Evolutionary conservation across 1,140 invertebrate genomes (phyloP).

Genomic region (Zophobas morio): DNA sequence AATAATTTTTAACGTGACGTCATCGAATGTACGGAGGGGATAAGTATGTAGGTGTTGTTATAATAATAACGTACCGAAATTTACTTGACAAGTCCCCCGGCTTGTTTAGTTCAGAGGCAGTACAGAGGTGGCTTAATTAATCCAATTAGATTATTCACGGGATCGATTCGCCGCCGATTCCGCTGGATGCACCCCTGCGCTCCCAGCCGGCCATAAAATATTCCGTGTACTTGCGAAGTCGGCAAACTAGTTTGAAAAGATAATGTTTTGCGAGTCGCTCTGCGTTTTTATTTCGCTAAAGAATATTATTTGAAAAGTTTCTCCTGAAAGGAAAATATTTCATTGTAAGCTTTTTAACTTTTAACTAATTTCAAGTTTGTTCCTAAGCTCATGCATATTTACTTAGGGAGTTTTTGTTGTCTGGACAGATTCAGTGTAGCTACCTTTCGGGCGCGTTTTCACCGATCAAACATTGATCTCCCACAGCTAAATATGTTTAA

Average conservation of each 20-base stretch:
- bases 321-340: slow-evolving; percentile 37
- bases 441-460: background rate
- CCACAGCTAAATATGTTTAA: slow-evolving; percentile 23
- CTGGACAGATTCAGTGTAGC: background rate
- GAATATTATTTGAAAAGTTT: slow-evolving; percentile 49
- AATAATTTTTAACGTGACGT: too few relatives aligned
- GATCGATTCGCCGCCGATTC: background rate
- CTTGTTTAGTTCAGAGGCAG: background rate
- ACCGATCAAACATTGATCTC: slow-evolving; percentile 15
- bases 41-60: too few relatives aligned
- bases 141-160: background rate
- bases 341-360: slow-evolving; percentile 43
- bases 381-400: slow-evolving; percentile 40
- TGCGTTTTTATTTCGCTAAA: slow-evolving; percentile 45
- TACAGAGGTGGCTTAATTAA: background rate
- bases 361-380: slow-evolving; percentile 42
- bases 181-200: slow-evolving; percentile 45
- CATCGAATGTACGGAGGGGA: too few relatives aligned
- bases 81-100: background rate
- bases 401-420: slow-evolving; percentile 12
- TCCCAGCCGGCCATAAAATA: slow-evolving; percentile 47
- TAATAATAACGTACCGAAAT: background rate
- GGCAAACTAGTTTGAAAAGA: slow-evolving; percentile 53
- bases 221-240: slow-evolving; percentile 47
- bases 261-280: slow-evolving; percentile 45